Conservation (phyloP, 2,113 vertebrate species). For the Tragelaphus scriptus region DNA sequence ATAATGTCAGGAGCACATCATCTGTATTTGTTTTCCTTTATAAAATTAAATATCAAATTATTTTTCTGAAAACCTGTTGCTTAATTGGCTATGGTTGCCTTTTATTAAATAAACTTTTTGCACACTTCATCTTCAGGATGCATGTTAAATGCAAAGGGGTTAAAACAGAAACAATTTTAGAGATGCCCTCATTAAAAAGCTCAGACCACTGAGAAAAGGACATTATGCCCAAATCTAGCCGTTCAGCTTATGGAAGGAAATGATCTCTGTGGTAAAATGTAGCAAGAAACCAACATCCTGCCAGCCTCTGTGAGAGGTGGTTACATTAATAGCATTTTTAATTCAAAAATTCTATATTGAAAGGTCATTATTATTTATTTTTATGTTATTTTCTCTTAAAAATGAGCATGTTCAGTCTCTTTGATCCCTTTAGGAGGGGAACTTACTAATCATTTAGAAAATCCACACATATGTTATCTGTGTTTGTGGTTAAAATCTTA, state of each 20-base stretch:
- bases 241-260: background rate
- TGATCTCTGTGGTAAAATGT: background rate
- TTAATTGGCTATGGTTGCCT: background rate
- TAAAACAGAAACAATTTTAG: background rate
- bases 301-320: background rate
- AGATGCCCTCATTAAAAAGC: background rate
- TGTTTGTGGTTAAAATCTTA: background rate
- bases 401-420: background rate
- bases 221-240: background rate
- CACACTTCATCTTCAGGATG: background rate
- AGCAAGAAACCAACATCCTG: background rate
- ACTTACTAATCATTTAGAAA: background rate
- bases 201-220: background rate
- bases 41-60: background rate
- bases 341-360: background rate
- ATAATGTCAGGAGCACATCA: background rate
- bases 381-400: background rate
- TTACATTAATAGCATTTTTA: background rate
- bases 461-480: rapidly evolving
- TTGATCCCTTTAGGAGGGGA: background rate
- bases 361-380: background rate
- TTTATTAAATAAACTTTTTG: background rate
- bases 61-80: background rate
- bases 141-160: background rate
- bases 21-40: background rate